A percentile compares a stretch with the other conserved stretches of the same genome.
These are phyloP conservation scores for Aspidiotus rigidus DNA, from an alignment of 2,888 invertebrate species.

Conservation along the genomic window DNA sequence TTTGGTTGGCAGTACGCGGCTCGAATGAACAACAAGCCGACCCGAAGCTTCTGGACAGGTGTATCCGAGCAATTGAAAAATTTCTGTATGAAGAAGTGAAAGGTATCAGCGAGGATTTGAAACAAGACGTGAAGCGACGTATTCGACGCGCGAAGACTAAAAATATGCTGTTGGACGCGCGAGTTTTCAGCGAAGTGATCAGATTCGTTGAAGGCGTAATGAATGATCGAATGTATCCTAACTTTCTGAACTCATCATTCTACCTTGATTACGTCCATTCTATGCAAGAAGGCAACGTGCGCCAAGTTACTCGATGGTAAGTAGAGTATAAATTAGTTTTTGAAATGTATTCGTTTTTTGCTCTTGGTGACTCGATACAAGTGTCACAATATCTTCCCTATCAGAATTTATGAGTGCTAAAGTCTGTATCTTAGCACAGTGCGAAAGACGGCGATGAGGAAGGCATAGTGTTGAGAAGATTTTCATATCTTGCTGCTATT, in stretches of 20 bases:
- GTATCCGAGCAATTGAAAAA: conserved; percentile 42
- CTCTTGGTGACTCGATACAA: no score
- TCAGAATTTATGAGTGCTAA: no score
- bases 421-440: no score
- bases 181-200: conserved; percentile 78
- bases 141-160: conserved; percentile 40
- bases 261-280: conserved; percentile 77
- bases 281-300: conserved; percentile 40
- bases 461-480: no score
- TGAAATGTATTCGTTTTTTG: no score
- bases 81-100: conserved; percentile 34
- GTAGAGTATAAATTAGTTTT: no score
- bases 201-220: conserved; percentile 73
- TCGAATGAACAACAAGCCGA: no score
- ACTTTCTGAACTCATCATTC: conserved; percentile 85
- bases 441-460: no score
- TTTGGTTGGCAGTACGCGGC: conserved; percentile 83
- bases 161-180: conserved; percentile 58
- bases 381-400: no score
- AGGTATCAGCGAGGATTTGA: conserved; percentile 65
- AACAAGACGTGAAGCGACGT: conserved; percentile 37
- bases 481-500: no score
- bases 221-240: conserved; percentile 78
- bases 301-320: no score
- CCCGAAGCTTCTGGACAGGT: background rate